phyloP scores from a whole-genome alignment of 2,113 vertebrate species.

The Anseranas semipalmata region DNA sequence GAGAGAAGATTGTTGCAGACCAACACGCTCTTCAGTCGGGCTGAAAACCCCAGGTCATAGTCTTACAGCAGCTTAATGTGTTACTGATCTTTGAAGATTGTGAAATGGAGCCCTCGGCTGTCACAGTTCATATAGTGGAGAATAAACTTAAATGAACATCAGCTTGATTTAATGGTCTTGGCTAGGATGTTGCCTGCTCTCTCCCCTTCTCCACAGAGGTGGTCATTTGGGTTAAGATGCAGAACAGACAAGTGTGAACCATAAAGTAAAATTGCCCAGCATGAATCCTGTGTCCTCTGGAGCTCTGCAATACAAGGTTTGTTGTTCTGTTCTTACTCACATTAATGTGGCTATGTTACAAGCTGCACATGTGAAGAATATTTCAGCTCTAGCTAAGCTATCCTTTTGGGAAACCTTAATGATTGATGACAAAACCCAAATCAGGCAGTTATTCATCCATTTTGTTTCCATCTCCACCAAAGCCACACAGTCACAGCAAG shows the following conservation, averaged over 20 bases:
- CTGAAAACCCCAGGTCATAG: background rate
- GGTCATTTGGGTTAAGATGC: background rate
- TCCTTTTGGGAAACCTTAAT: background rate
- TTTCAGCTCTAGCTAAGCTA: background rate
- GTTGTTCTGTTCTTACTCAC: background rate
- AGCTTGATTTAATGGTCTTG: background rate
- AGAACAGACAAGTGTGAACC: background rate
- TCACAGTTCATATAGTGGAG: background rate
- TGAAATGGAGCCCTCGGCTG: background rate
- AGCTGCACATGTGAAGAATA: background rate
- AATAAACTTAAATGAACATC: background rate
- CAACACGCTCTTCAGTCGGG: background rate
- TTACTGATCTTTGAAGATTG: background rate
- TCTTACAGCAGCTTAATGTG: background rate
- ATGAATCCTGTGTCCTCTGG: background rate
- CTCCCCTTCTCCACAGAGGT: background rate
- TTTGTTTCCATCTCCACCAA: rapidly evolving
- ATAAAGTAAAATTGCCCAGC: background rate
- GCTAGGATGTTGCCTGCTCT: background rate
- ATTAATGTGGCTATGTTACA: background rate
- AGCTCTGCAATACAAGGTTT: background rate
- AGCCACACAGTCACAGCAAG: background rate
- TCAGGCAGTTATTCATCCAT: background rate
- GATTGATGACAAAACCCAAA: background rate
- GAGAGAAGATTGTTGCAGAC: background rate